A percentile compares a stretch with the other conserved stretches of the same genome.
Evolutionary conservation across 2,888 invertebrate genomes (phyloP).

Genomic region (Coecobrya sp.): DNA sequence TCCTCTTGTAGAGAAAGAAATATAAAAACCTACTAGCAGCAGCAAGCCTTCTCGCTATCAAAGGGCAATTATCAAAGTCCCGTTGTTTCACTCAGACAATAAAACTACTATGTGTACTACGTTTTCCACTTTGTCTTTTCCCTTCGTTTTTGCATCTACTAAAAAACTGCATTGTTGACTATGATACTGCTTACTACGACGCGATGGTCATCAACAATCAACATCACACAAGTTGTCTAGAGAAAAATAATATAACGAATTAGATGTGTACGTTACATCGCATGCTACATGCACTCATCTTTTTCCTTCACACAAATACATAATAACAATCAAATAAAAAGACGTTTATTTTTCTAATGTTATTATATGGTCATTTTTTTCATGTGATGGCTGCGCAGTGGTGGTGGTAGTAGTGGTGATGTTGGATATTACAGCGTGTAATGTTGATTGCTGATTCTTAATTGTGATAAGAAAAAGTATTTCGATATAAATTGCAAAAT

Average conservation of each 20-base stretch:
- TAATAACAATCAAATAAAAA: slow-evolving; percentile 28
- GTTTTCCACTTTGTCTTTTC: slow-evolving; percentile 47
- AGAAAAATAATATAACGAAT: neutral
- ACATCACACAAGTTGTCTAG: neutral
- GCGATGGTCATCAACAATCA: neutral
- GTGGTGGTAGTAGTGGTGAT: neutral
- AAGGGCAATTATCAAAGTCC: slow-evolving; percentile 76
- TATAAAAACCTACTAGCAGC: neutral
- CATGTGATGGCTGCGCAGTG: neutral
- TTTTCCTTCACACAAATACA: neutral
- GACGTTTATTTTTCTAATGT: neutral
- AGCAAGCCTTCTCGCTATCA: slow-evolving; percentile 46
- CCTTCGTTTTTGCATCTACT: slow-evolving; percentile 23
- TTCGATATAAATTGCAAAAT: slow-evolving; percentile 59
- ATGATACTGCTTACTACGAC: neutral
- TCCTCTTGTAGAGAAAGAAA: neutral
- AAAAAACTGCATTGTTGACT: slow-evolving; percentile 10
- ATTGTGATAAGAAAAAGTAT: slow-evolving; percentile 37
- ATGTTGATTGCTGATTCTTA: slow-evolving; percentile 46
- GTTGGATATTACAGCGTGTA: slow-evolving; percentile 28
- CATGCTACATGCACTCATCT: slow-evolving; percentile 48
- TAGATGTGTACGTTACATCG: neutral
- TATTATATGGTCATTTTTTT: slow-evolving; percentile 44
- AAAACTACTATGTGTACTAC: slow-evolving; percentile 35
- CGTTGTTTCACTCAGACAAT: slow-evolving; percentile 67